These are phyloP conservation scores for human (Homo sapiens) DNA, from an alignment of 2,113 vertebrate genomes.

Conservation along the genomic window GRCh38 chr4:55447501-55448000, in stretches of 20 bases:
- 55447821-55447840: not conserved
- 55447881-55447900: not conserved
- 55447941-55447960: not conserved
- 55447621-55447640: not conserved
- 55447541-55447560: not conserved
- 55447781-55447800: not conserved
- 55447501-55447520: slow-evolving; percentile 45
- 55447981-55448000: not conserved
- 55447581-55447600: slow-evolving; percentile 12
- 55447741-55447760: not conserved
- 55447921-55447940: not conserved
- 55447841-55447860: not conserved
- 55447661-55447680: slow-evolving; percentile 28
- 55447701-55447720: not conserved
- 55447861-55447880: not conserved
- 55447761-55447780: not conserved
- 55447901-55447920: not conserved
- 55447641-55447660: slow-evolving; percentile 37
- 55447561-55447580: not conserved
- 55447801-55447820: not conserved
- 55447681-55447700: slow-evolving; percentile 25
- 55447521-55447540: slow-evolving; percentile 28
- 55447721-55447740: not conserved
- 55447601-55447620: slow-evolving; percentile 26
- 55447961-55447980: not conserved